Percentiles rank a stretch among this genome's conserved stretches.
phyloP scores from a whole-genome alignment of 2,113 vertebrate species.

The Anser brachyrhynchus region DNA sequence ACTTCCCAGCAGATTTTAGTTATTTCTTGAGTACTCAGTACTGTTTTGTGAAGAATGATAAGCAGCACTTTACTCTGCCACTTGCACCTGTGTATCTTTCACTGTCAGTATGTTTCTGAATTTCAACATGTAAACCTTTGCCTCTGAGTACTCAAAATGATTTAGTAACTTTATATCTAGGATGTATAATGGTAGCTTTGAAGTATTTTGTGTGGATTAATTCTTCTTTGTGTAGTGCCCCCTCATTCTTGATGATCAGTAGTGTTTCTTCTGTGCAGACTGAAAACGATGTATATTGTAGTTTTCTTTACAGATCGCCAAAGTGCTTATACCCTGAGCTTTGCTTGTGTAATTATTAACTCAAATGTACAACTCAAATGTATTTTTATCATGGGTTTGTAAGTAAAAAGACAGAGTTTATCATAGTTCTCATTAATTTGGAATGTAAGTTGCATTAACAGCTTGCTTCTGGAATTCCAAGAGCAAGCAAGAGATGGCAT shows the following conservation, averaged over 20 bases:
- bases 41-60: neutral
- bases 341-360: neutral
- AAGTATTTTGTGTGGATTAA: neutral
- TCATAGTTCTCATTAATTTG: conserved; percentile 75
- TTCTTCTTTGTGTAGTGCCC: too few species aligned
- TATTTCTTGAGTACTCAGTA: neutral
- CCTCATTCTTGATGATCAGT: neutral
- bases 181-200: neutral
- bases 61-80: neutral
- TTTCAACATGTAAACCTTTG: neutral
- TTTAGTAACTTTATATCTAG: neutral
- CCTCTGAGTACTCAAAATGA: neutral
- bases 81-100: neutral
- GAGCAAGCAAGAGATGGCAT: conserved; percentile 70
- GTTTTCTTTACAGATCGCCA: neutral
- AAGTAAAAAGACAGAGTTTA: conserved; percentile 66
- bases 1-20: neutral
- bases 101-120: neutral
- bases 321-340: neutral
- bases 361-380: neutral
- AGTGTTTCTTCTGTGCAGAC: neutral
- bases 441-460: conserved; percentile 71
- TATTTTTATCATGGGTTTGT: conserved; percentile 33
- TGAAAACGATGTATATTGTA: neutral
- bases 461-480: conserved; percentile 71